Percentiles rank a stretch among this genome's conserved stretches.
Conservation (phyloP, 2,888 invertebrate species). For the Melieria picta region DNA sequence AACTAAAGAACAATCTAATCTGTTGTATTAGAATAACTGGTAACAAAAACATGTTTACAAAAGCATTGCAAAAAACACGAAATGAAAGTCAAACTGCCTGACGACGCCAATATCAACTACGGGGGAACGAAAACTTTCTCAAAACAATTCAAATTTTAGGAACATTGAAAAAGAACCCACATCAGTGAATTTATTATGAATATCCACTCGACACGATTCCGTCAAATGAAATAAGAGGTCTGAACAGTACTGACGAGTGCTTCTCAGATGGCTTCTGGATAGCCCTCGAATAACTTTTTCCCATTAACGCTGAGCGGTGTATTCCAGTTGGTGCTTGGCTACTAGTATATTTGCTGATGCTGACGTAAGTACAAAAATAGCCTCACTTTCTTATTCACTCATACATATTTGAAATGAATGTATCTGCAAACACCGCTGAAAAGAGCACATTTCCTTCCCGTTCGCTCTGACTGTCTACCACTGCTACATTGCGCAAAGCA, state of each 20-base stretch:
- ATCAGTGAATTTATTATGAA: conserved; percentile 66
- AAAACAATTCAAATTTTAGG: conserved; percentile 57
- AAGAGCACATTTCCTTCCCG: background rate
- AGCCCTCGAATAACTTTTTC: conserved; percentile 67
- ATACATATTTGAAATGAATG: conserved; percentile 15
- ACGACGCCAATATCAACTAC: conserved; percentile 41
- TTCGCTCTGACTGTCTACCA: conserved; percentile 12
- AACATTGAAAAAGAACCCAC: conserved; percentile 60
- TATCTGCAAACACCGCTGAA: background rate
- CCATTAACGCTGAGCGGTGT: conserved; percentile 59
- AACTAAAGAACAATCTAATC: background rate
- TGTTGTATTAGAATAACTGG: conserved; percentile 3
- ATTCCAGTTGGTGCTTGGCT: conserved; percentile 39
- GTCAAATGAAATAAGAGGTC: conserved; percentile 68
- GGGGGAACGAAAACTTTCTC: conserved; percentile 42
- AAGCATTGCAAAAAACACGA: conserved; percentile 48
- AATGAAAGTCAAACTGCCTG: conserved; percentile 51
- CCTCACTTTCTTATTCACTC: conserved; percentile 33
- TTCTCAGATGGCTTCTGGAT: conserved; percentile 68
- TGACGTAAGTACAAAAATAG: conserved; percentile 37
- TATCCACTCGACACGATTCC: conserved; percentile 68
- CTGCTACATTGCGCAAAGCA: background rate
- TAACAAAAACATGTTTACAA: conserved; percentile 36
- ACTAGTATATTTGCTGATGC: conserved; percentile 33
- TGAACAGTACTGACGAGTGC: conserved; percentile 68